Percentiles rank a stretch among this genome's conserved stretches.
These are phyloP conservation scores for Tupaia tana DNA, from an alignment of 2,113 vertebrate species.

Conservation along the genomic window DNA sequence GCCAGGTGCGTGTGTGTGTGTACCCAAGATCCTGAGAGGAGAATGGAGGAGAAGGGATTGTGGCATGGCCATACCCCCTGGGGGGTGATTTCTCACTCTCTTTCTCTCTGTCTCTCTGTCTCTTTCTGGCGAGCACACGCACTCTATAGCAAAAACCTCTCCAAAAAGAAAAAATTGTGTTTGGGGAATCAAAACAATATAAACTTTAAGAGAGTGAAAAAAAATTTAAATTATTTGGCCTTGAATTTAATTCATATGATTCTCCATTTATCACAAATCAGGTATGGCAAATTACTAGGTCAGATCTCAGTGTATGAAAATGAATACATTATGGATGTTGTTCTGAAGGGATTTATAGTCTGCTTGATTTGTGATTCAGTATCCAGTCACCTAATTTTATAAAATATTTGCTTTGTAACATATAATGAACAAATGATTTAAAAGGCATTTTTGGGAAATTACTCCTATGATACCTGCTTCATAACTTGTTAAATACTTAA, in stretches of 20 bases:
- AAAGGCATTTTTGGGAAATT: constrained; percentile 13
- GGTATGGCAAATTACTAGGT: not conserved
- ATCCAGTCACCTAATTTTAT: not conserved
- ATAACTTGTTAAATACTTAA: constrained; percentile 32
- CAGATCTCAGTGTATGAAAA: not conserved
- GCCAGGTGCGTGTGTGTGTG: too few relatives aligned
- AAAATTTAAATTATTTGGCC: not conserved
- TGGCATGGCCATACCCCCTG: too few relatives aligned
- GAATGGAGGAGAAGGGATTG: too few relatives aligned
- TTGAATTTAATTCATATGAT: constrained; percentile 37
- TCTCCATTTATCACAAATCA: not conserved
- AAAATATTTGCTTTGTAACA: not conserved
- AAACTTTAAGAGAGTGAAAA: not conserved
- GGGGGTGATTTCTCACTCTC: too few relatives aligned
- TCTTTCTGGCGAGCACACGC: too few relatives aligned
- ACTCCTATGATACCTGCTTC: not conserved
- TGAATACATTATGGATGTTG: not conserved
- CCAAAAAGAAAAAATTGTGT: not conserved
- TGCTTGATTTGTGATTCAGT: not conserved
- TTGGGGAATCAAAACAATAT: not conserved
- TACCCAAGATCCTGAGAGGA: too few relatives aligned
- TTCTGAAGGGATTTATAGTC: not conserved
- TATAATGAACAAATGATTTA: not conserved
- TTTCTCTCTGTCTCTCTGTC: too few relatives aligned
- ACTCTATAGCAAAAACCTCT: too few relatives aligned